Base-by-base conservation (phyloP, 2,888 invertebrate species). In the Drosophila percnosoma region DNA sequence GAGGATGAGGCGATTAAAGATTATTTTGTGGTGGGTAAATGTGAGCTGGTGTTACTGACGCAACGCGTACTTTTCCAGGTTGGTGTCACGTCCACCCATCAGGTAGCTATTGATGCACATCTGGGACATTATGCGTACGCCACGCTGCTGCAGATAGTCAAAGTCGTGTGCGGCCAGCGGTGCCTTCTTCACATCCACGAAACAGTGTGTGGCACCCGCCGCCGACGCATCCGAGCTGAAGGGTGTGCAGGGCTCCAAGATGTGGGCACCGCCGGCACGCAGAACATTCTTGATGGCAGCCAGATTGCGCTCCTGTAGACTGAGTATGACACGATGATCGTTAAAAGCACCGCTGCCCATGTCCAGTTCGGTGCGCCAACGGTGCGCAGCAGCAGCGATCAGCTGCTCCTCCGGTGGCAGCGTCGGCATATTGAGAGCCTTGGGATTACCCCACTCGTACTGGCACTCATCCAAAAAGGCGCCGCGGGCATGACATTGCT, bases 401-500 rank as follows among this genome's bases (percentile, higher is more conserved):
- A 92, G 89, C 4, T 93, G 93, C 76, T 95, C 94, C 0, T 92
- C 84, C 91, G 93, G 36, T 84, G 93, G 34, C 91, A 94, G 53
- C 52, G 93, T 78, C 36, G 94, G 87, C 4, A 95, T 90, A 0
- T 94, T 91, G 4, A 92, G 93, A 0, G 96, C 95, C 59, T 93
- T 92, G 0, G 96, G 96, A 92, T 97, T 97, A 4, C 98, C 98
- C 96, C 97, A 98, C 91, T 98, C 98, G 92, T 94, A 97, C 0
- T 95, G 94, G 83, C 97, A 96, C 92, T 98, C 98, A 10, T 92
- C 89, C 7, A 92, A 75, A 7, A 91, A 92, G 31, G 76, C 78
- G 40, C 91, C 91, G 15, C 88, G 82, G 4, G 90, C 93, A 11
- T 95, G 92, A 64, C 96, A 97, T 53, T 96, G 94, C 7, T 95